Conservation (phyloP, 2,113 vertebrate genomes). For the Kryptolebias marmoratus region DNA sequence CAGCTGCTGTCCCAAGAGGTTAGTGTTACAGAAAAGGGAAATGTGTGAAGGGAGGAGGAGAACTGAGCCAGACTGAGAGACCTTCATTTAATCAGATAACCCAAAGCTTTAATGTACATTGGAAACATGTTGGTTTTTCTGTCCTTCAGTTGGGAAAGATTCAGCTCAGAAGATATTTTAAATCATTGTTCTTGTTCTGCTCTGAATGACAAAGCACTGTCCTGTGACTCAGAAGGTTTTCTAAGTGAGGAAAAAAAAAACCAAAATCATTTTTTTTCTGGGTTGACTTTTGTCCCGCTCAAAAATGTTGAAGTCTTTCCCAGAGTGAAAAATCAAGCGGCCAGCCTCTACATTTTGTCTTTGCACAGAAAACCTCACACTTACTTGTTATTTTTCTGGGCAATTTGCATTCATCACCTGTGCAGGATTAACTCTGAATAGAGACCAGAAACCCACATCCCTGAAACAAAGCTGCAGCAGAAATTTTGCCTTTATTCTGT, state of each 20-base stretch:
- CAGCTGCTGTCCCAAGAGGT: constrained; percentile 48
- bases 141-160: background rate
- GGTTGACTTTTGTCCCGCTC: constrained; percentile 13
- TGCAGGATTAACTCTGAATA: constrained; percentile 6
- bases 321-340: constrained; percentile 21
- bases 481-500: constrained; percentile 14
- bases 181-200: constrained; percentile 32
- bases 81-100: constrained; percentile 43
- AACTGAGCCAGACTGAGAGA: constrained; percentile 25
- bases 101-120: constrained; percentile 19
- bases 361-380: background rate
- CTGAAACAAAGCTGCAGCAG: constrained; percentile 4
- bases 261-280: constrained; percentile 28
- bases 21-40: constrained; percentile 30
- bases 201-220: background rate
- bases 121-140: constrained; percentile 51
- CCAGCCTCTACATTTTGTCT: constrained; percentile 5
- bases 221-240: constrained; percentile 25
- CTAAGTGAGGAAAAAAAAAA: background rate
- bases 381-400: constrained; percentile 25
- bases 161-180: background rate
- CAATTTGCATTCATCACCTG: constrained; percentile 23
- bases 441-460: constrained; percentile 20
- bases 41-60: constrained; percentile 8
- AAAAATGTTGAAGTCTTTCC: constrained; percentile 26